Evolutionary conservation across 2,113 vertebrate species (phyloP), one percentile per base, ranked within the genome.

Genomic region (Cryptomyrus ogoouensis): DNA sequence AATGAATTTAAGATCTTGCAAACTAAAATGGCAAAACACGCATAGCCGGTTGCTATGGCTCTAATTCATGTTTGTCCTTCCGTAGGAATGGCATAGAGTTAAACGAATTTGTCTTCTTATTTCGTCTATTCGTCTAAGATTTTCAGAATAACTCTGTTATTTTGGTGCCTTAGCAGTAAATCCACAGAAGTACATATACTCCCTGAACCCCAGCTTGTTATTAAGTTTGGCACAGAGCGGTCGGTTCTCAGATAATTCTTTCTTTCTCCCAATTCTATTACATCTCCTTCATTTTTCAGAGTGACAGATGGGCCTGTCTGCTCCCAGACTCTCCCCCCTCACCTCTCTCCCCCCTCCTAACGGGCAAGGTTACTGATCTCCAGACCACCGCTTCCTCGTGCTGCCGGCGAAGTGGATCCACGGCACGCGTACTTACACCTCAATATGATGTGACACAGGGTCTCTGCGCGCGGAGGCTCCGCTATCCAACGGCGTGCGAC

Each of bases 271-370:
- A 47, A 15, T 50, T 89, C 66, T 50, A 77, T 80, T 50, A 77
- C 42, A 47, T 46, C 88, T 50, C 88, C 62, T 42, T 70, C 66
- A 70, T 90, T 90, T 91, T 58, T 90, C 46, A 42, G 86, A 50
- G 85, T 86, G 62, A 62, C 77, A 89, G 35, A 87, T 39, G n/a
- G 27, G 39, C 27, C 88, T 66, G 88, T 86, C 89, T 83, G 80
- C 39, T 0, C 0, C 24, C 89, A 56, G 27, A 53, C 84, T 42
- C 44, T 5, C n/a, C 27, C 47, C 53, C 35, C 35, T n/a, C 21
- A 44, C 56, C 56, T 49, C 42, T 42, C 44, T 31, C 42, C 88
- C 88, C 88, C 62, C 58, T 46, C 88, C n/a, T n/a, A 70, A 21
- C 58, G 35, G 87, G 24, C 2, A 44, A 83, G 12, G 31, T 31